Percentiles rank a stretch among this genome's conserved stretches.
Conservation (phyloP, 2,888 invertebrate genomes). For the Ferrisia virgata region DNA sequence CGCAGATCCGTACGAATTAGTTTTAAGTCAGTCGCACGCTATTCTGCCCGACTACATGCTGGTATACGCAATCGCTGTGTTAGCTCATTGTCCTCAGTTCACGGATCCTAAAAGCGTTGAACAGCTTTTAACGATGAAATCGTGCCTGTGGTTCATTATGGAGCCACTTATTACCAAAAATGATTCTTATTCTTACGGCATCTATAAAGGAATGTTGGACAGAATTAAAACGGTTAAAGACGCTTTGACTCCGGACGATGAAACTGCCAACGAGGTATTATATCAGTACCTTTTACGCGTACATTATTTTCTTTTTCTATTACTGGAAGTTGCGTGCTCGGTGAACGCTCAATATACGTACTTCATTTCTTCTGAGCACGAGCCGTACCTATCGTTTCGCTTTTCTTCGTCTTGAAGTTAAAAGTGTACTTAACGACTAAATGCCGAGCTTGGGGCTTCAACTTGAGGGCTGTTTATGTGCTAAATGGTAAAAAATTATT, state of each 20-base stretch:
- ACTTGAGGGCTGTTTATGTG: too few species aligned
- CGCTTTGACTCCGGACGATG: conserved; percentile 78
- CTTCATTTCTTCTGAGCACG: too few species aligned
- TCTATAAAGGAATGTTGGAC: conserved; percentile 90
- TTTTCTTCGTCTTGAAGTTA: too few species aligned
- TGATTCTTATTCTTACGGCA: conserved; percentile 91
- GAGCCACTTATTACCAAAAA: conserved; percentile 91
- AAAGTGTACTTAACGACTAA: too few species aligned
- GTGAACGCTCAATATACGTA: too few species aligned
- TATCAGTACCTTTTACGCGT: too few species aligned
- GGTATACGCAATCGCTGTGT: conserved; percentile 91
- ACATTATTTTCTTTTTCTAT: too few species aligned
- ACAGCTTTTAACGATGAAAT: conserved; percentile 75
- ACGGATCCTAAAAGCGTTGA: conserved; percentile 71
- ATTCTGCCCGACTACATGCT: conserved; percentile 96
- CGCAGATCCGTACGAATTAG: conserved; percentile 30
- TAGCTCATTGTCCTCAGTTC: conserved; percentile 88
- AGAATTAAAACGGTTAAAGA: conserved; percentile 93
- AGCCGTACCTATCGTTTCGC: too few species aligned
- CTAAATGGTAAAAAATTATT: too few species aligned
- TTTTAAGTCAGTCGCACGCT: conserved; percentile 33
- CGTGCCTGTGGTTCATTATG: conserved; percentile 89
- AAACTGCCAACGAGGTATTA: conserved; percentile 74
- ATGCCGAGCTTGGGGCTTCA: too few species aligned
- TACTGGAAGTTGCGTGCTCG: too few species aligned